A percentile compares a stretch with the other conserved stretches of the same genome.
Conservation (phyloP, 2,113 vertebrate genomes). For the Oreochromis niloticus region DNA sequence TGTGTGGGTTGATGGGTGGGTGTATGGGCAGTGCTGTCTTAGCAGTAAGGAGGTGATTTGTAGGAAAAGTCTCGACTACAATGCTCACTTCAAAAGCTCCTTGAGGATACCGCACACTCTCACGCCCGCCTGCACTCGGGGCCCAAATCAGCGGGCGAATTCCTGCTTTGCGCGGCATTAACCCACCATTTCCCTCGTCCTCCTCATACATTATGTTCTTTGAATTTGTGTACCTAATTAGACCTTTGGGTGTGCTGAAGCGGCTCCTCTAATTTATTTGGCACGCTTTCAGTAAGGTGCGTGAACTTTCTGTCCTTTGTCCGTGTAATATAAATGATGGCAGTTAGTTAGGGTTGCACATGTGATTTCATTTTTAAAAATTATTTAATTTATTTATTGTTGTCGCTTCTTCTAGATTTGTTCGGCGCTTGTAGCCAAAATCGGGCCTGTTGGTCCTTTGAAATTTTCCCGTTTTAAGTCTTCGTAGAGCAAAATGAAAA, state of each 20-base stretch:
- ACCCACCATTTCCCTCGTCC: constrained; percentile 40
- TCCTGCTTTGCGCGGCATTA: constrained; percentile 47
- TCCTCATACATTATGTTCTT: constrained; percentile 71
- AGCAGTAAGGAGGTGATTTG: constrained; percentile 55
- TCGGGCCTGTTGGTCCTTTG: neutral
- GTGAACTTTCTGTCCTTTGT: constrained; percentile 2
- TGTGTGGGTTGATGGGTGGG: neutral
- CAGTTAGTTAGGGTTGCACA: neutral
- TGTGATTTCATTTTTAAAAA: accelerated
- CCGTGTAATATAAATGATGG: neutral
- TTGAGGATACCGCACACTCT: constrained; percentile 32
- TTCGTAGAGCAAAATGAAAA: constrained; percentile 24
- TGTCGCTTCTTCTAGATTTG: neutral
- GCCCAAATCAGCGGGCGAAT: constrained; percentile 50
- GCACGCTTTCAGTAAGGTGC: neutral
- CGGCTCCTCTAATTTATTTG: constrained; percentile 52
- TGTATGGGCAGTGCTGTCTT: constrained; percentile 20
- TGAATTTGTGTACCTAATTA: constrained; percentile 66
- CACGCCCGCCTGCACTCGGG: neutral
- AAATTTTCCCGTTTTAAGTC: constrained; percentile 15
- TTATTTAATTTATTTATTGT: neutral
- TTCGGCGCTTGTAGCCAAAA: constrained; percentile 12
- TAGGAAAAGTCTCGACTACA: constrained; percentile 46
- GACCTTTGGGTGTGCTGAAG: constrained; percentile 48
- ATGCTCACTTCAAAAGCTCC: constrained; percentile 67